These are phyloP conservation scores for Notospermus geniculatus DNA, from an alignment of 1,140 invertebrate species.

Conservation along the genomic window DNA sequence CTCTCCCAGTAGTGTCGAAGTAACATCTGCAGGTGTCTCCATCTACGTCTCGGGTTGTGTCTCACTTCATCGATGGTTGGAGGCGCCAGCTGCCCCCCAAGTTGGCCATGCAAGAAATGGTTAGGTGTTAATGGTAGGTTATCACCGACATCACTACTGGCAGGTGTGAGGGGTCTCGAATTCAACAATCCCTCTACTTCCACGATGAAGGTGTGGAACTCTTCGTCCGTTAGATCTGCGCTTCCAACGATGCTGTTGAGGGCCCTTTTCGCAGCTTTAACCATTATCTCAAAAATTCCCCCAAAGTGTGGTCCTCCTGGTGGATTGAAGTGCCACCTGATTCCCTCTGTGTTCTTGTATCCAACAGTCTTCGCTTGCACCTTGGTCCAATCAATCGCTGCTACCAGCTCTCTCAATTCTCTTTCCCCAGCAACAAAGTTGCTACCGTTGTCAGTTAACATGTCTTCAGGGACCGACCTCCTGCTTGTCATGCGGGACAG, in stretches of 20 bases:
- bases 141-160: slow-evolving; percentile 28
- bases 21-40: not conserved
- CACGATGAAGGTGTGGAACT: not conserved
- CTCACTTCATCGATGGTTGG: not conserved
- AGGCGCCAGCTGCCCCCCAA: slow-evolving; percentile 3
- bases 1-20: too few species aligned
- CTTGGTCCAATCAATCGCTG: too few species aligned
- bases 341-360: not conserved
- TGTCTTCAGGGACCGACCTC: too few species aligned
- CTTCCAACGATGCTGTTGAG: not conserved
- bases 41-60: slow-evolving; percentile 8
- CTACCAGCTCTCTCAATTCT: too few species aligned
- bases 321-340: not conserved
- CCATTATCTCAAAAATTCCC: not conserved
- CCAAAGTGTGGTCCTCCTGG: not conserved
- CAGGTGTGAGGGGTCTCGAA: slow-evolving; percentile 24
- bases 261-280: not conserved
- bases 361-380: too few species aligned
- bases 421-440: too few species aligned
- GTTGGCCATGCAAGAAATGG: slow-evolving; percentile 10
- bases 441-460: too few species aligned
- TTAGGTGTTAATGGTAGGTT: slow-evolving; percentile 11
- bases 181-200: not conserved
- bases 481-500: too few species aligned
- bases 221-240: not conserved